These are phyloP conservation scores for Panagrolaimus sp. DNA, from an alignment of 1,140 invertebrate species.

Conservation along the genomic window DNA sequence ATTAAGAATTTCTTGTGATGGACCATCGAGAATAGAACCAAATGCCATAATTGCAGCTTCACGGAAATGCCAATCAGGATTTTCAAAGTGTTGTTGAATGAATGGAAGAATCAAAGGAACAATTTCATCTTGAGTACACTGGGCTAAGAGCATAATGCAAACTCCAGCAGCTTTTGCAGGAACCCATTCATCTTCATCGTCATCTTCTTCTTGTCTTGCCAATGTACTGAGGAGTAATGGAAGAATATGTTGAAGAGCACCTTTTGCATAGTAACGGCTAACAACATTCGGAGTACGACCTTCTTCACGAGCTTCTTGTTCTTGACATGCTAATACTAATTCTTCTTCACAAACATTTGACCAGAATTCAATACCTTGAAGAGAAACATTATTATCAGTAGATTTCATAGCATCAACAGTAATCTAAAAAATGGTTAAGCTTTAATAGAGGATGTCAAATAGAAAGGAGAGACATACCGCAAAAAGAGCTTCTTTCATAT, in stretches of 20 bases:
- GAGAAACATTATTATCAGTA: conserved; percentile 78
- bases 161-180: conserved; percentile 97
- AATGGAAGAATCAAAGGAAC: conserved; percentile 94
- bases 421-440: conserved; percentile 65
- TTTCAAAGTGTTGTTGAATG: conserved; percentile 86
- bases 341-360: conserved; percentile 99
- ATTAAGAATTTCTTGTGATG: conserved; percentile 78
- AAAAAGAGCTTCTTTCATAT: conserved; percentile 96
- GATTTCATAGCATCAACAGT: conserved; percentile 89
- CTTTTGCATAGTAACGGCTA: conserved; percentile 84
- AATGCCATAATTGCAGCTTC: conserved; percentile 99
- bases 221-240: conserved; percentile 87
- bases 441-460: neutral
- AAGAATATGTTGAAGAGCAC: conserved; percentile 86
- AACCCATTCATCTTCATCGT: conserved; percentile 99
- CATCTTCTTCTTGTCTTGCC: conserved; percentile 68
- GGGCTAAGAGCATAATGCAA: conserved; percentile 93
- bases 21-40: conserved; percentile 86
- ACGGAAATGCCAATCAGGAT: conserved; percentile 83
- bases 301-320: conserved; percentile 75
- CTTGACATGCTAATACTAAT: conserved; percentile 88
- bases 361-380: conserved; percentile 99
- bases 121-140: conserved; percentile 93
- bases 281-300: conserved; percentile 81
- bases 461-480: conserved; percentile 65